Evolutionary conservation across 2,797 vertebrate species (phyloP).

Genomic region (Eidolon dupreanum): DNA sequence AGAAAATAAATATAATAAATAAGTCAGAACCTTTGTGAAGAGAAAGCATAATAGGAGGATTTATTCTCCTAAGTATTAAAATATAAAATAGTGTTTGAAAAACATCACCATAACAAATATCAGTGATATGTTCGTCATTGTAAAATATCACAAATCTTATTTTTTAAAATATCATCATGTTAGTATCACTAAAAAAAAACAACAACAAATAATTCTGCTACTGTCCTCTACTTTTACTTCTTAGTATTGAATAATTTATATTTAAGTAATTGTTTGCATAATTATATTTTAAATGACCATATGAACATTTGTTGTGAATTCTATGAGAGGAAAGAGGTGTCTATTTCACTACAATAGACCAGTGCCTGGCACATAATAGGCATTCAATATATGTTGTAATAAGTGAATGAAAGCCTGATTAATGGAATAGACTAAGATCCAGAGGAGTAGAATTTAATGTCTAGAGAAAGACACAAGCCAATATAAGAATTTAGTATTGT

Average conservation of each 20-base stretch:
- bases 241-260: neutral
- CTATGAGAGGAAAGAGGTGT: neutral
- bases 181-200: neutral
- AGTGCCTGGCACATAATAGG: neutral
- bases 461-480: neutral
- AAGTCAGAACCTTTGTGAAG: neutral
- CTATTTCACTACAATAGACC: neutral
- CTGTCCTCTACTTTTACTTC: neutral
- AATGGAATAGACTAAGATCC: neutral
- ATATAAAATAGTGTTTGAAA: neutral
- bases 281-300: neutral
- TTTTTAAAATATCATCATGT: neutral
- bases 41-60: neutral
- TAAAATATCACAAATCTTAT: neutral
- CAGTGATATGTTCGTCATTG: neutral
- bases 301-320: neutral
- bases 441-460: neutral
- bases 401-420: neutral
- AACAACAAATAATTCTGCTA: neutral
- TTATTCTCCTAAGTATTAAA: neutral
- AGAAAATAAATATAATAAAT: neutral
- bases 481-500: neutral
- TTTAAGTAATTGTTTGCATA: neutral
- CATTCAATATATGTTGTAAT: neutral
- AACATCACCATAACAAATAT: neutral